Conservation (phyloP, 2,113 vertebrate genomes). For the Siniperca knerii region DNA sequence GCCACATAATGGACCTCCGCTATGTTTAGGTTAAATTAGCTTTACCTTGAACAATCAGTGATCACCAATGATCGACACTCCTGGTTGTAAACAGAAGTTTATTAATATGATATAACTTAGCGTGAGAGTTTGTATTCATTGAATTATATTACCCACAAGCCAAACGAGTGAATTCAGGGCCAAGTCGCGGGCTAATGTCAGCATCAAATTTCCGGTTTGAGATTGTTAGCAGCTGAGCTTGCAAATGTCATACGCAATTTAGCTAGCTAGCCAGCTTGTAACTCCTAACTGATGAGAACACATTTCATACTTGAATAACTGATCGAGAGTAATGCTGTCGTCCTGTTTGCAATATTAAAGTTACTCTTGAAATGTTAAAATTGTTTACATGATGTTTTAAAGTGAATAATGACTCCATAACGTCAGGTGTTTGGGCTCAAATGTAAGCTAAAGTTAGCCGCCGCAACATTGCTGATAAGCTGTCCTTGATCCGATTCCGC, state of each 20-base stretch:
- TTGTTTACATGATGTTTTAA: background rate
- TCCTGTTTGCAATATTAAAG: background rate
- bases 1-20: background rate
- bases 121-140: background rate
- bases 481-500: background rate
- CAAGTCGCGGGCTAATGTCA: background rate
- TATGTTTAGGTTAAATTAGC: background rate
- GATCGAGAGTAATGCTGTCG: accelerated
- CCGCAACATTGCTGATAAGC: background rate
- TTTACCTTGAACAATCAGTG: background rate
- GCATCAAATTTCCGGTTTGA: accelerated
- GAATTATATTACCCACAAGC: background rate
- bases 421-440: background rate
- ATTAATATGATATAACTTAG: background rate
- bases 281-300: background rate
- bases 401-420: background rate
- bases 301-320: background rate
- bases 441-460: background rate
- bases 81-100: background rate
- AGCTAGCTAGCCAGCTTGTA: background rate
- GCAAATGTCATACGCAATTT: background rate
- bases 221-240: background rate
- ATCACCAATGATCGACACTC: background rate
- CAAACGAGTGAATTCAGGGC: background rate
- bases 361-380: background rate